Evolutionary conservation across 2,797 vertebrate genomes (phyloP), one percentile per base, ranked within the genome.

Genomic region (Peromyscus melanophrys): DNA sequence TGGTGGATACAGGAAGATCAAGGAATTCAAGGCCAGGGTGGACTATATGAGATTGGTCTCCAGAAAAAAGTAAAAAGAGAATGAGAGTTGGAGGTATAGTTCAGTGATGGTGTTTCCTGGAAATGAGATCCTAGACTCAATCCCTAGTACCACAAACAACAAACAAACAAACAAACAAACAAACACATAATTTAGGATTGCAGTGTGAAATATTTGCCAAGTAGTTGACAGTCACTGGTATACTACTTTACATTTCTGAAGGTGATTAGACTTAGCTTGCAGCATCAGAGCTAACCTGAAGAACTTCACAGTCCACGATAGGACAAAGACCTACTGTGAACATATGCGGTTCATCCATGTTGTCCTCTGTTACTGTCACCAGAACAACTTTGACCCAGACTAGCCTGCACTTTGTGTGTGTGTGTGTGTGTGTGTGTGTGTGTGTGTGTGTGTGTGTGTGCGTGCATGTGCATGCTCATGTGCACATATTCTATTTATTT

Each of bases 201-300:
- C 57, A 87, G 27, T 31, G 23, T 94, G 40, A 95, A 69, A 59
- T 88, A 12, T 97, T 67, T 94, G 80, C 37, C n/a, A 92, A 95
- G 69, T 37, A 85, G 23, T 88, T 89, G 73, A 37, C 19, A 40
- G n/a, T 23, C 59, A 46, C 95, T 63, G 90, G 49, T 63, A 37
- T 83, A 69, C 23, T 49, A 49, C 63, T 87, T 86, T 95, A 23
- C 0, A 65, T 92, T 96, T 43, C 34, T 95, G 25, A 81, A 73
- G 67, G 78, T 37, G 9, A 1, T 27, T 75, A 40, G n/a, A 87
- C n/a, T 71, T 94, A 34, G 49, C 40, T 78, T 63, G 17, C 29
- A 43, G 90, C 27, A 27, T 61, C 43, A 85, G 77, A 46, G 34
- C 61, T 82, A 92, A 86, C 46, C 65, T 65, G 92, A 83, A 91